These are phyloP conservation scores for Nycteola revayana DNA, from an alignment of 2,888 invertebrate species.

Conservation along the genomic window DNA sequence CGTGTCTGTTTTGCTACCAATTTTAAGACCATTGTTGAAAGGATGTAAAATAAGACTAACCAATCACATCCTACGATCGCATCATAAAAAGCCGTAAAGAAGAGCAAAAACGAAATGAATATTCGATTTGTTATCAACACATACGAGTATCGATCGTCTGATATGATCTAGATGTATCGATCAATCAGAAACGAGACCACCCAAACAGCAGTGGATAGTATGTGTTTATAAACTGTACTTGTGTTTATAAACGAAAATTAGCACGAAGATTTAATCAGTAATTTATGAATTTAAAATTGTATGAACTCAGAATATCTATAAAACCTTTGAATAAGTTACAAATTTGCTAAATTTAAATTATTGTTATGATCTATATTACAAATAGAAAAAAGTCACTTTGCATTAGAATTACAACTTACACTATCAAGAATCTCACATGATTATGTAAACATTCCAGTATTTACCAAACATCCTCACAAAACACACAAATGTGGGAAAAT, in stretches of 20 bases:
- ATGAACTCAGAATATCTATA: no score
- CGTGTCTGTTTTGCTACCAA: neutral
- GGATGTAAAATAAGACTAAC: neutral
- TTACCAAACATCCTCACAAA: neutral
- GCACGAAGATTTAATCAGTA: no score
- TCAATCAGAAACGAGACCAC: conserved; percentile 56
- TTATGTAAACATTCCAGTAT: conserved; percentile 15
- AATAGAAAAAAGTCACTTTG: no score
- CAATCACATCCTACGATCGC: conserved; percentile 3
- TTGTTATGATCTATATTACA: no score
- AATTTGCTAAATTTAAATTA: no score
- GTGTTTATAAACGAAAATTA: no score
- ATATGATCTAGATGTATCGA: conserved; percentile 44
- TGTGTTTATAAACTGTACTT: no score
- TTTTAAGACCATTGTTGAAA: neutral
- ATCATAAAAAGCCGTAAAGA: conserved; percentile 4
- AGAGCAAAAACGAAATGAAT: conserved; percentile 25
- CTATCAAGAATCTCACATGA: no score
- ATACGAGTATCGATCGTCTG: conserved; percentile 40
- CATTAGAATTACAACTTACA: no score
- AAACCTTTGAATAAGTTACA: no score
- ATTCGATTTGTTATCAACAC: conserved; percentile 44
- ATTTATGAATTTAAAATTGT: no score
- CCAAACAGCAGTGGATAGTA: conserved; percentile 37
- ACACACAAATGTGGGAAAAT: conserved; percentile 25